Evolutionary conservation across 2,888 invertebrate genomes (phyloP), one percentile per base, ranked within the genome.

Genomic region (Eupeodes latifasciatus): DNA sequence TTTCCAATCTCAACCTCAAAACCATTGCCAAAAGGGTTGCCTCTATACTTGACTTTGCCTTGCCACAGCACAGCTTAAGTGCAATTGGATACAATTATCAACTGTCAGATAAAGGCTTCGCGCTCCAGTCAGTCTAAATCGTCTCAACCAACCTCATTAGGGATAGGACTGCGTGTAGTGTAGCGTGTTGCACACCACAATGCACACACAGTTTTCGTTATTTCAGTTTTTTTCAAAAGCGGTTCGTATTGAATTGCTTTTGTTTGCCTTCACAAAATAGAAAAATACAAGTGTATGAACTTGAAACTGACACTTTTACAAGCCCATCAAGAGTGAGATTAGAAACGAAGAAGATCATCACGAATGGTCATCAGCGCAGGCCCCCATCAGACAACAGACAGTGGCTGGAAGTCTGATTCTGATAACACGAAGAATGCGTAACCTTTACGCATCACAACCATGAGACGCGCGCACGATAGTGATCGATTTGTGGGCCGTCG

Each of bases 31-130:
- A 55, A 27, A 71, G 55, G 55, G 40, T 71, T 71, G 19, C 44
- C n/a, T 53, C 59, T 16, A 27, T 27, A 40, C 55, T 80, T 75
- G 84, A 79, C 79, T 75, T 79, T 64, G 79, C 69, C 79, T 86
- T 86, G 75, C 11, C 64, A 51, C 47, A 59, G 47, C 72, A 51
- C 47, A 59, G 47, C 72, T 72, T 74, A 66, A 80, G n/a, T 77
- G 87, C 87, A 87, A 87, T 87, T 84, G 80, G 87, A 77, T 74
- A 80, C 80, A 80, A 87, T 87, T 87, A 84, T 87, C 87, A 69
- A 16, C 78, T 53, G 47, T 66, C 79, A 47, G 76, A 80, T 80
- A 81, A 76, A 76, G 61, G 14, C 40, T 19, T 19, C 36, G 66
- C 47, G 64, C 61, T 61, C 53, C 66, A 40, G 16, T 49, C 14